Conservation (phyloP, 2,797 vertebrate genomes). For the Fundulus diaphanus region DNA sequence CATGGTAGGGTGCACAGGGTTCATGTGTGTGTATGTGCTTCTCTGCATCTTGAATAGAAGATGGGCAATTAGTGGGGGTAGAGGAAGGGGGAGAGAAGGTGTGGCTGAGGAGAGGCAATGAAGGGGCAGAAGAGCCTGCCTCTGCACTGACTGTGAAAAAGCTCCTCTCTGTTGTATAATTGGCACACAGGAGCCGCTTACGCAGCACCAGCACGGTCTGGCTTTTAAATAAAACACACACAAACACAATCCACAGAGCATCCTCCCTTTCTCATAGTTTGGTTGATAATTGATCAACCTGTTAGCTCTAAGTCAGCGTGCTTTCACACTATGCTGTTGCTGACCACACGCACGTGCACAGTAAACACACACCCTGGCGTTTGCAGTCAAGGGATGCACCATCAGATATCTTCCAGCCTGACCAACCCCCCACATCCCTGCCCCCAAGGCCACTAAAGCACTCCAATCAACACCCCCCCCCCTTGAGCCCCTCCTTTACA, state of each 20-base stretch:
- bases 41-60: slow-evolving; percentile 23
- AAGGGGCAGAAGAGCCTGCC: slow-evolving; percentile 21
- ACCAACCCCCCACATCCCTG: slow-evolving; percentile 21
- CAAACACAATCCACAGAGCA: slow-evolving; percentile 5
- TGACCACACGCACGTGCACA: slow-evolving; percentile 22
- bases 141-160: slow-evolving; percentile 3
- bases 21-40: slow-evolving; percentile 8
- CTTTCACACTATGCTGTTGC: slow-evolving; percentile 25
- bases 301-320: slow-evolving; percentile 36
- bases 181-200: slow-evolving; percentile 5
- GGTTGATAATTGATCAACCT: slow-evolving; percentile 12
- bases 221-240: slow-evolving; percentile 6
- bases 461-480: slow-evolving; percentile 28
- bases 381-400: slow-evolving; percentile 28
- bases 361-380: slow-evolving; percentile 11
- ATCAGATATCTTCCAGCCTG: slow-evolving; percentile 26
- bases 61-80: slow-evolving; percentile 34
- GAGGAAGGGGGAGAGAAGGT: slow-evolving; percentile 22
- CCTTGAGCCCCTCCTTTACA: slow-evolving; percentile 44
- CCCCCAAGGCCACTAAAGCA: slow-evolving; percentile 22
- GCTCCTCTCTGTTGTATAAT: slow-evolving; percentile 5
- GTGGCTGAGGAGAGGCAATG: slow-evolving; percentile 14
- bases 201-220: slow-evolving; percentile 4
- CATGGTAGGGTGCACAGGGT: too few relatives aligned
- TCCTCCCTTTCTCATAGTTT: background rate